Percentiles rank a stretch among this genome's conserved stretches.
These are phyloP conservation scores for Phaetusa simplex DNA, from an alignment of 2,113 vertebrate genomes.

Conservation along the genomic window DNA sequence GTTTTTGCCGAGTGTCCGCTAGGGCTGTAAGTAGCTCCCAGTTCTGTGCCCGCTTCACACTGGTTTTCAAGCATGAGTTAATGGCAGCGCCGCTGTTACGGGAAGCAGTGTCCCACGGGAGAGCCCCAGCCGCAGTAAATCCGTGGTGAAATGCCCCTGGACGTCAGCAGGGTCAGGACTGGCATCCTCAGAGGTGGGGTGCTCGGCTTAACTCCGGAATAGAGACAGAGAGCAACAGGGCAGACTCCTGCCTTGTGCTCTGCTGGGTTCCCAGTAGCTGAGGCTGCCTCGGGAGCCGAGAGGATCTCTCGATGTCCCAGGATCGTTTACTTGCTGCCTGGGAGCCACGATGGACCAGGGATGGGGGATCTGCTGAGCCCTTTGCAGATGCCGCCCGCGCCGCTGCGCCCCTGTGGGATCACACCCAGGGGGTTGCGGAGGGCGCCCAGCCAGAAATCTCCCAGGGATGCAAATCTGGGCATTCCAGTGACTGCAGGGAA, in stretches of 20 bases:
- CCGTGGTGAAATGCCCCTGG: not conserved
- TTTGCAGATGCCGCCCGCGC: not conserved
- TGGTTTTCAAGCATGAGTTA: not conserved
- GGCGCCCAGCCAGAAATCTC: not conserved
- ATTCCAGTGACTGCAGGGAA: not conserved
- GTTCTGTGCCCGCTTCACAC: fast-evolving
- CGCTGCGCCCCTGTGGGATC: fast-evolving
- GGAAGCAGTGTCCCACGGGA: not conserved
- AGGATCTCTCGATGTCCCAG: not conserved
- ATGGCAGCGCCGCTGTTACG: fast-evolving
- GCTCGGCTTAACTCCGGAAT: not conserved
- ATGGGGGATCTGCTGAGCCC: not conserved
- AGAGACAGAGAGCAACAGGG: not conserved
- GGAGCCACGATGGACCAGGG: fast-evolving
- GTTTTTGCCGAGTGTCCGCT: not conserved
- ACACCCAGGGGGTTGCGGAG: fast-evolving
- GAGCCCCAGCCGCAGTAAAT: not conserved
- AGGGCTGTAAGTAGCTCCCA: not conserved
- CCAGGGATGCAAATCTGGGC: not conserved
- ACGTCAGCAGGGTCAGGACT: not conserved
- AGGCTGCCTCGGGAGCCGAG: not conserved
- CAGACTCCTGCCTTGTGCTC: not conserved
- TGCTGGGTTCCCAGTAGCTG: not conserved
- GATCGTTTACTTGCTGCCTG: fast-evolving
- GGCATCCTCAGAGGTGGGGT: not conserved